Base-by-base conservation (phyloP, 2,888 invertebrate genomes). In the Melipona bicolor region DNA sequence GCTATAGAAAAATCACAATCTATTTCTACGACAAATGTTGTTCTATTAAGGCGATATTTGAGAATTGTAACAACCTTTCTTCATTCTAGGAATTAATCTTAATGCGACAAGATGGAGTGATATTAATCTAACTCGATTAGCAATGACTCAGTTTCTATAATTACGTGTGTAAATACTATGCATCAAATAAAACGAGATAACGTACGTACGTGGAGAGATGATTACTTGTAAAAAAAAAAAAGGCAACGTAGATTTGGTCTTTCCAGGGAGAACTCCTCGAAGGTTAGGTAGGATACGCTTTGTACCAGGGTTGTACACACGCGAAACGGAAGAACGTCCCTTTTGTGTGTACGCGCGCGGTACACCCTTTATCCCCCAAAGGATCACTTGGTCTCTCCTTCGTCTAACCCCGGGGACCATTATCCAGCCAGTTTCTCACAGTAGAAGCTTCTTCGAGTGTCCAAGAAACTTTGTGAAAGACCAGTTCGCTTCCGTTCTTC, bases 401-500 rank as follows among this genome's bases (percentile, higher is more conserved):
- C 90, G 90, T 85, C 88, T 89, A 87, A 87, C 67, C 68, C n/a
- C 27, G 77, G 82, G 80, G 90, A 89, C 91, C 91, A 92, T 92
- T 92, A 91, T 91, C 91, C 90, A 88, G 88, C 88, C 88, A 87
- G 89, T 89, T 89, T 89, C 88, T 89, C 90, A 89, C 87, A 86
- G 86, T 83, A 88, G 88, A 87, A 87, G 90, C 88, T 90, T 86
- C 87, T 88, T 91, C 87, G 85, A 89, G 88, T 90, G 89, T 89
- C 92, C 92, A 91, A 92, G 93, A 93, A 93, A 93, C 93, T 93
- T 93, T 92, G 91, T 93, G 89, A 91, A 88, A 87, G 87, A 89
- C 88, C 88, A 87, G 86, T 89, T 83, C 84, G 87, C 86, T 87
- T 87, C 88, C 89, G 88, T 87, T 88, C 89, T 85, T 89, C 88